phyloP scores from a whole-genome alignment of 92 coral and sea anemone genomes.

The Plumapathes pennacea region DNA sequence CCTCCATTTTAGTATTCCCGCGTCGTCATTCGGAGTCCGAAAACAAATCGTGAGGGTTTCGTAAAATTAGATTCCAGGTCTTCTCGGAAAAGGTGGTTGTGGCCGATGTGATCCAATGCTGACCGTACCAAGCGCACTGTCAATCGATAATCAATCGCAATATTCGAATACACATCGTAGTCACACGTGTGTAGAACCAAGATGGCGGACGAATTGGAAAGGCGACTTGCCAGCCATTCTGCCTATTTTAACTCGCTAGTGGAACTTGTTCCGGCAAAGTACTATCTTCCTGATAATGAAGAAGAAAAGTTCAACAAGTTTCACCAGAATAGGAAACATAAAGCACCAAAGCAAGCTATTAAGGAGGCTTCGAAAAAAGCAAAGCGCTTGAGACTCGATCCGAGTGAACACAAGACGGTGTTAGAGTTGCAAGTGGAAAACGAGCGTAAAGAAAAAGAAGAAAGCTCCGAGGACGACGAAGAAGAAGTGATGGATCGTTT shows the following conservation, averaged over 20 bases:
- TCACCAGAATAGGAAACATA: conserved; percentile 72
- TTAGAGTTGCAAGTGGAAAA: conserved; percentile 70
- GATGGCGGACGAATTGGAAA: conserved; percentile 87
- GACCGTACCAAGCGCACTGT: neutral
- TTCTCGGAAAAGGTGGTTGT: too few relatives aligned
- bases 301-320: conserved; percentile 71
- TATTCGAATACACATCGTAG: conserved; percentile 4
- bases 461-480: conserved; percentile 16
- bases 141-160: conserved; percentile 47
- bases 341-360: conserved; percentile 86
- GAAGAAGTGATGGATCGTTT: conserved; percentile 28
- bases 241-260: conserved; percentile 87
- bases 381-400: conserved; percentile 81
- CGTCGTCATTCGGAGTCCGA: too few relatives aligned
- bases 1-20: too few relatives aligned
- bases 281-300: conserved; percentile 74
- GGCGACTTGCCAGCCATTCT: conserved; percentile 81
- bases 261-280: conserved; percentile 77
- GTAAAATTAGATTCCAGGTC: too few relatives aligned
- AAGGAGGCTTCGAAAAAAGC: conserved; percentile 93
- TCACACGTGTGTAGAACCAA: conserved; percentile 46
- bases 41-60: too few relatives aligned
- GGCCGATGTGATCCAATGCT: too few relatives aligned
- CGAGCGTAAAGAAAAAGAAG: conserved; percentile 4
- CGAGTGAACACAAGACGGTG: conserved; percentile 77